A percentile compares a stretch with the other conserved stretches of the same genome.
phyloP scores from a whole-genome alignment of 2,797 vertebrate species.

The Setipinna tenuifilis region DNA sequence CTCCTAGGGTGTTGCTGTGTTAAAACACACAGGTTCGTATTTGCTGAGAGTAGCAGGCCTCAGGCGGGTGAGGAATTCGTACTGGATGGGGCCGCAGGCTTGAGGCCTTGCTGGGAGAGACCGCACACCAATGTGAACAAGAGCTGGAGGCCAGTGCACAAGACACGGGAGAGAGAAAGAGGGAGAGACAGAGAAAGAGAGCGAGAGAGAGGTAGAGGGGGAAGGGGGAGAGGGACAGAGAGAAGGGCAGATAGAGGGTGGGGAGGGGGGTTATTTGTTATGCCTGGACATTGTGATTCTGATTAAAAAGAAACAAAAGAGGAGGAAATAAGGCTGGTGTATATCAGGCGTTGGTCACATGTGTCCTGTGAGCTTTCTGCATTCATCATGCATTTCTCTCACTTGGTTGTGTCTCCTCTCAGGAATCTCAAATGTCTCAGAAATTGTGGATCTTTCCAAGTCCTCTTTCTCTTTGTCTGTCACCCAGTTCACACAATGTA shows the following conservation, averaged over 20 bases:
- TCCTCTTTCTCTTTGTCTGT: no score
- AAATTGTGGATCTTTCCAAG: no score
- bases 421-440: no score
- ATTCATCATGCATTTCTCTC: no score
- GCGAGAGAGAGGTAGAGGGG: slow-evolving; percentile 20
- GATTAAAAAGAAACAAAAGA: background rate
- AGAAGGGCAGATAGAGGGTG: background rate
- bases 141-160: slow-evolving; percentile 43
- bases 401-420: no score
- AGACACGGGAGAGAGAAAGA: slow-evolving; percentile 30
- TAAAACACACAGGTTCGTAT: background rate
- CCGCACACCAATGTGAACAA: slow-evolving; percentile 29
- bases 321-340: slow-evolving; percentile 11
- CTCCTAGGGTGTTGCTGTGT: background rate
- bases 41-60: background rate
- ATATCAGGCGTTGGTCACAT: background rate
- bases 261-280: background rate
- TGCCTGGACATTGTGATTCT: background rate
- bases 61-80: slow-evolving; percentile 53
- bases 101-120: slow-evolving; percentile 29
- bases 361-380: background rate
- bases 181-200: slow-evolving; percentile 16
- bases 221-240: slow-evolving; percentile 35
- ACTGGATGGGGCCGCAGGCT: slow-evolving; percentile 38
- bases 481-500: no score